These are phyloP conservation scores for Fringilla coelebs DNA, from an alignment of 2,797 vertebrate genomes.

Conservation along the genomic window DNA sequence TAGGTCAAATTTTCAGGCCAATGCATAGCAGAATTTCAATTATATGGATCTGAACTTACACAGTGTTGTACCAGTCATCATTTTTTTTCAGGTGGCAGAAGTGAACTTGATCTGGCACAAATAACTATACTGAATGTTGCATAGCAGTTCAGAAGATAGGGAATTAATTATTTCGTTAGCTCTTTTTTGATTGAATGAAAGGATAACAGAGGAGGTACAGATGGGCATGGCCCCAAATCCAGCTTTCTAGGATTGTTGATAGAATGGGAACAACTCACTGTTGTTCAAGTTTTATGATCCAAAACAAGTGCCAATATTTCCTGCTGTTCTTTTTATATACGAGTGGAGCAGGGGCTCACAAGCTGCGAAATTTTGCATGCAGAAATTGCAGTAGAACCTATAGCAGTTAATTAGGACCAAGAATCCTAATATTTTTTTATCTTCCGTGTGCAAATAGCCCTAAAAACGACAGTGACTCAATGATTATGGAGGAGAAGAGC, in stretches of 20 bases:
- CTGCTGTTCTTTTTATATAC: background rate
- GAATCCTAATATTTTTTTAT: background rate
- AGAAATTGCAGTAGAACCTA: background rate
- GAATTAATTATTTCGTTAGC: background rate
- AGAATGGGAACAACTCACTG: background rate
- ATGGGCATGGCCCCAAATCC: background rate
- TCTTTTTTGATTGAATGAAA: background rate
- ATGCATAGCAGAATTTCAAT: background rate
- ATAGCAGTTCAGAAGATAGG: background rate
- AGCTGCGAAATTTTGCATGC: background rate
- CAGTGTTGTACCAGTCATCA: fast-evolving
- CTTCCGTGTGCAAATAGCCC: background rate
- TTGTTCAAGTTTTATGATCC: background rate
- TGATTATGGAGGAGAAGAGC: background rate
- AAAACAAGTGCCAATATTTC: background rate
- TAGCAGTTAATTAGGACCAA: background rate
- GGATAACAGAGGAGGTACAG: background rate
- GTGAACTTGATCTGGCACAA: background rate
- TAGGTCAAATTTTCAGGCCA: background rate
- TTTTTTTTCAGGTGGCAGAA: background rate
- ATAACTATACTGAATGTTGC: background rate
- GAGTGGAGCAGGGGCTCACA: background rate
- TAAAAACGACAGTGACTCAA: background rate
- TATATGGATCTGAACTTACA: background rate
- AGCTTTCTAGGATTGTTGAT: background rate